phyloP scores from a whole-genome alignment of 2,888 invertebrate genomes.

The Idaea biselata region DNA sequence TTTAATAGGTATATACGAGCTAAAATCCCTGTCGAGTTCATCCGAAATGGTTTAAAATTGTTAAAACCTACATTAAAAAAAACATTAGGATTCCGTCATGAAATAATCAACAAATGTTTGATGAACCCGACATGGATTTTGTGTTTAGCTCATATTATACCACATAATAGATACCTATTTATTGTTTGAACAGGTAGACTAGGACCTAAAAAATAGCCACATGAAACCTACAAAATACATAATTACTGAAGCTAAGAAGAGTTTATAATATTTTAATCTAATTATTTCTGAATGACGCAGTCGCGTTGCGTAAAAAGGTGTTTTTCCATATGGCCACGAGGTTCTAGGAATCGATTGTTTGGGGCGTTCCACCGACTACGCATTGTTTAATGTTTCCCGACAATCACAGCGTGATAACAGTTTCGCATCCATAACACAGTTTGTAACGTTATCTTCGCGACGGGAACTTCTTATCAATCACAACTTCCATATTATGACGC shows the following conservation, averaged over 20 bases:
- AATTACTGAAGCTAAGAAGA: background rate
- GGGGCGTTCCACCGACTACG: conserved; percentile 34
- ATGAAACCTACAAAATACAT: background rate
- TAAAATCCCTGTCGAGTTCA: too few species aligned
- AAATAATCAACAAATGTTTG: too few species aligned
- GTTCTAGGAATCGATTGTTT: conserved; percentile 39
- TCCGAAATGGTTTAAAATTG: too few species aligned
- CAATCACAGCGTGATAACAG: conserved; percentile 14
- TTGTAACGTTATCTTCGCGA: conserved; percentile 33
- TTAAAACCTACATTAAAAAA: too few species aligned
- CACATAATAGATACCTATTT: too few species aligned
- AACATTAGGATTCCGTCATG: too few species aligned
- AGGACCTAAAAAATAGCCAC: background rate
- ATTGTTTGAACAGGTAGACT: too few species aligned
- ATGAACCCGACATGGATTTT: too few species aligned
- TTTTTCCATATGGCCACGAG: conserved; percentile 23
- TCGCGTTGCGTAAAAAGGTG: conserved; percentile 16
- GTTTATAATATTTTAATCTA: background rate
- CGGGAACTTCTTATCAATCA: conserved; percentile 51
- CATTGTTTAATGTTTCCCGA: conserved; percentile 16
- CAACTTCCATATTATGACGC: conserved; percentile 36
- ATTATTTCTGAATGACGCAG: conserved; percentile 4
- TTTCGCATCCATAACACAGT: conserved; percentile 30
- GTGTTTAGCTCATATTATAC: too few species aligned
- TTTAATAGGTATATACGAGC: too few species aligned